A percentile compares a stretch with the other conserved stretches of the same genome.
Conservation (phyloP, 2,113 vertebrate species). For the Periophthalmus modestus region DNA sequence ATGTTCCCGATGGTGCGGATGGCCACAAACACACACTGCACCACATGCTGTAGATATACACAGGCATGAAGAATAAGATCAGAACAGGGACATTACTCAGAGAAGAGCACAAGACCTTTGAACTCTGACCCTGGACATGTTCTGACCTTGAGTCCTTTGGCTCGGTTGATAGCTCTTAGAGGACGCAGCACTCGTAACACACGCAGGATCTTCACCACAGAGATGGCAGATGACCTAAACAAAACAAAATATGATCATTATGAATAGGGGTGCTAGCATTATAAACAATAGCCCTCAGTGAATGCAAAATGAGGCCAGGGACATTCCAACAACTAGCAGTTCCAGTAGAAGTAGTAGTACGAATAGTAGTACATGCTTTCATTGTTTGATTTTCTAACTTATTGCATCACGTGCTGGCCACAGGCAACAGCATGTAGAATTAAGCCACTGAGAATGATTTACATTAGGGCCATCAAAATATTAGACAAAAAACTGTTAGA, state of each 20-base stretch:
- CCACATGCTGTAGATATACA: constrained; percentile 85
- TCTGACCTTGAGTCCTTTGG: constrained; percentile 96
- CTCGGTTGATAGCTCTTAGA: constrained; percentile 97
- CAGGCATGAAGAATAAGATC: background rate
- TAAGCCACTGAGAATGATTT: too few species aligned
- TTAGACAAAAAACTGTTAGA: too few species aligned
- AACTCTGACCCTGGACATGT: background rate
- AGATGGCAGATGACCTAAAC: constrained; percentile 93
- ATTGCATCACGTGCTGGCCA: too few species aligned
- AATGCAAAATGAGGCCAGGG: too few species aligned
- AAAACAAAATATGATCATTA: background rate
- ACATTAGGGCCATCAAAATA: too few species aligned
- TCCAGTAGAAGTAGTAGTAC: too few species aligned
- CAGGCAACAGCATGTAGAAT: too few species aligned
- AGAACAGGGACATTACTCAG: background rate
- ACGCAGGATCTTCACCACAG: constrained; percentile 97
- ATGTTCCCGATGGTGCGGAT: constrained; percentile 98
- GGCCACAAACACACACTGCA: constrained; percentile 98
- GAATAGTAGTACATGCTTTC: too few species aligned
- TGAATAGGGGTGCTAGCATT: background rate
- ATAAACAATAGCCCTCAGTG: background rate
- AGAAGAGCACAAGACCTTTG: background rate
- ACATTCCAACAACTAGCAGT: too few species aligned
- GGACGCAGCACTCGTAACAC: constrained; percentile 94
- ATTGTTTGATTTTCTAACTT: too few species aligned